A percentile compares a stretch with the other conserved stretches of the same genome.
Evolutionary conservation across 1,140 invertebrate species (phyloP).

Genomic region (Tigriopus japonicus): DNA sequence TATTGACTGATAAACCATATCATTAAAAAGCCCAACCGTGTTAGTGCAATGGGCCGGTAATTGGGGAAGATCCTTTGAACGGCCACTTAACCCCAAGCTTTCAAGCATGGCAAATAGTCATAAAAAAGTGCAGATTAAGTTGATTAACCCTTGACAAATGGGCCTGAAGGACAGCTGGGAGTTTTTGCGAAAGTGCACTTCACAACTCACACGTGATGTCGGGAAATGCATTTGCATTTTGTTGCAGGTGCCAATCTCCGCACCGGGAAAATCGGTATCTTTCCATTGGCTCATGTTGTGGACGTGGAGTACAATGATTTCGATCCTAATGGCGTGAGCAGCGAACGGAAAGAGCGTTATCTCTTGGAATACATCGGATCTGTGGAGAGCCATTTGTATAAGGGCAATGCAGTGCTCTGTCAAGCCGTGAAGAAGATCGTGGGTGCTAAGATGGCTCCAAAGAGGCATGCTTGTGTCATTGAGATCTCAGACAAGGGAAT

Average conservation of each 20-base stretch:
- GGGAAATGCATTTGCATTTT: slow-evolving; percentile 3
- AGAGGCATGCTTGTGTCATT: slow-evolving; percentile 41
- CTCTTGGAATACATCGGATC: slow-evolving; percentile 84
- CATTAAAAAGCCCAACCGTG: no score
- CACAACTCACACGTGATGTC: neutral
- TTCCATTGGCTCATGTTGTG: slow-evolving; percentile 86
- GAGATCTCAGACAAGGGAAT: slow-evolving; percentile 89
- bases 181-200: neutral
- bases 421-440: slow-evolving; percentile 52
- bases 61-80: no score
- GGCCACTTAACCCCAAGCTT: neutral
- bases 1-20: no score
- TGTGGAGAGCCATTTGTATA: slow-evolving; percentile 80
- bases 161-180: no score
- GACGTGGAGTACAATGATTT: slow-evolving; percentile 89
- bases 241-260: slow-evolving; percentile 68
- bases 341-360: slow-evolving; percentile 63
- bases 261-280: slow-evolving; percentile 78
- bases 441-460: slow-evolving; percentile 33
- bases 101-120: neutral
- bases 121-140: no score
- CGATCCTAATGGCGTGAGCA: slow-evolving; percentile 52
- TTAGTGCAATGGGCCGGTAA: no score
- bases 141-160: no score
- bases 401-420: slow-evolving; percentile 37